Evolutionary conservation across 53 echinoderm and acorn worm species (phyloP), one percentile per base, ranked within the genome.

Genomic region (Temnopleurus reevesii): DNA sequence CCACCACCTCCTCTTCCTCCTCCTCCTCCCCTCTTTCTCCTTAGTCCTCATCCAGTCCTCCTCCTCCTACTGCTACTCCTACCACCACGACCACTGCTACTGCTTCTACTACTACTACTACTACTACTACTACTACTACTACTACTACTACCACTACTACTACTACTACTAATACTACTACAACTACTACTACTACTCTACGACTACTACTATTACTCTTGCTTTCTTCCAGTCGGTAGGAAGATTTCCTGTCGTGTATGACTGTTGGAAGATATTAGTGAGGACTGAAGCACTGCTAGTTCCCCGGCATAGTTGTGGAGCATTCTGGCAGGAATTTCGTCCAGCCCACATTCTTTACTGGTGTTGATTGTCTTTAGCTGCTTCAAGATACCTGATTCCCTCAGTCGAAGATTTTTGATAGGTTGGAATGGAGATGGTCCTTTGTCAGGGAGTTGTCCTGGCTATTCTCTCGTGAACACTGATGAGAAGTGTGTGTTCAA

Each of bases 321-420:
- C 58, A 86, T 47, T 36, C 87, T 61, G 36, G 91, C 91, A 4
- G 85, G 91, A 17, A 84, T 91, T 25, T 66, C 45, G 53, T 91
- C 84, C 8, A 84, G 85, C 15, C 91, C 85, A 90, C 90, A 21
- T 8, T 65, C 90, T n/a, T n/a, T n/a, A n/a, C n/a, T n/a, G 55
- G 55, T 55, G 55, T 55, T 55, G 4, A 55, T 4, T 21, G 3
- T 5, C n/a, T 90, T 90, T 0, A 81, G 90, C 43, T 90, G 81
- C 57, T 80, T 90, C 44, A 90, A 13, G 8, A 90, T 81, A 66
- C 89, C 89, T 41, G 64, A 36, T 66, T 66, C 45, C 46, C 76
- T 66, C 45, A 76, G 30, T 64, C 33, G 19, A 45, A 76, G 76
- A 18, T 80, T 47, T 89, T 29, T 0, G 33, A 77, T 89, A 38